Base-by-base conservation (phyloP, 2,113 vertebrate species). In the Tichodroma muraria region DNA sequence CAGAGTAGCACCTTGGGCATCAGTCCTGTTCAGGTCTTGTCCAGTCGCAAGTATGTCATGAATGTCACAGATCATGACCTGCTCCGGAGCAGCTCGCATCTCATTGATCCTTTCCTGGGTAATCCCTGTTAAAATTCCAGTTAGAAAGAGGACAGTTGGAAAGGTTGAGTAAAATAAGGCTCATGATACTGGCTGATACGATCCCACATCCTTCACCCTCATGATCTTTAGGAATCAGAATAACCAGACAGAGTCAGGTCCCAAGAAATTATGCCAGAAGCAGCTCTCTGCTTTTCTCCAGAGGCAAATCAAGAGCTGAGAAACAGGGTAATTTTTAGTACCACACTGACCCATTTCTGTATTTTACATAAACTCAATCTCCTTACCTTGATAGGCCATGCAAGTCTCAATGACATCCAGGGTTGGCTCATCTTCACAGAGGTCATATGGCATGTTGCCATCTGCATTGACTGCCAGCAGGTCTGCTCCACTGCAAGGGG, bases 91-190 rank as follows among this genome's bases (percentile, higher is more conserved):
- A 6, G 98, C 99, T 57, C 99, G 98, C 50, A 98, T 99, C 96
- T 99, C 99, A 8, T 99, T 99, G 97, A 99, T 99, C 97, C 99
- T 99, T 93, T 99, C 99, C 94, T 99, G 99, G 13, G 99, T 99
- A 97, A 99, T 99, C 85, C 99, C 99, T 99, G 97, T 77, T 13
- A 31, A 92, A 93, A 93, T 90, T 61, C 66, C 89, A 95, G 59
- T 88, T 61, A 40, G 71, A n/a, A 30, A 75, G 31, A 88, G 63
- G n/a, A 79, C 42, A 50, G 37, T 79, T 71, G 38, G 35, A 78
- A 88, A 73, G 15, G 15, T 4, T 65, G 38, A 80, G n/a, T 22
- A 76, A 68, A 83, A 70, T 28, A 27, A 45, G 33, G 44, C 1
- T 57, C 37, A 30, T 13, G 37, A 73, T 35, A 49, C 50, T 73